phyloP scores from a whole-genome alignment of 1,140 invertebrate species.

The Ceratosolen solmsi region DNA sequence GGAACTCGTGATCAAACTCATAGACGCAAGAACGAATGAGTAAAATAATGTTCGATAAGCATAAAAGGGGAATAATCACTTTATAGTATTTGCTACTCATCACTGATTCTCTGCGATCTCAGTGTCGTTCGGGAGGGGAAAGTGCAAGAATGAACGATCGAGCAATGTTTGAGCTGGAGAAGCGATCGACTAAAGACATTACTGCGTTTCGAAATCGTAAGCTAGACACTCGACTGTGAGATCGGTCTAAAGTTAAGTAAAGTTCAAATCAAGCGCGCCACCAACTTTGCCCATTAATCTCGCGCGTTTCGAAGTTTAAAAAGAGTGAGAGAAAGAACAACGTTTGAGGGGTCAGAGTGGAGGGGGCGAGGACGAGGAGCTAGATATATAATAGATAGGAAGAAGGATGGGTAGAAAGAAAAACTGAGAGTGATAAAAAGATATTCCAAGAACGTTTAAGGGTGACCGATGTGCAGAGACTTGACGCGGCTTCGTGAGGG shows the following conservation, averaged over 20 bases:
- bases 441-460: background rate
- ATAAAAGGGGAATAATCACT: background rate
- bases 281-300: slow-evolving; percentile 50
- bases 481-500: background rate
- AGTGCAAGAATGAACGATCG: background rate
- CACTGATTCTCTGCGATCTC: too few relatives aligned
- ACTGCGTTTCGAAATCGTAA: background rate
- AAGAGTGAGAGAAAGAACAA: background rate
- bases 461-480: background rate
- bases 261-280: slow-evolving; percentile 29
- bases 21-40: too few relatives aligned
- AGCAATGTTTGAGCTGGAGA: background rate
- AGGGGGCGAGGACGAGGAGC: background rate
- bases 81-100: slow-evolving; percentile 36
- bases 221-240: background rate
- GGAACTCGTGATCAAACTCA: too few relatives aligned
- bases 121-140: background rate
- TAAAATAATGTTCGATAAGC: background rate
- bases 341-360: too few relatives aligned
- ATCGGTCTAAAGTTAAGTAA: slow-evolving; percentile 41
- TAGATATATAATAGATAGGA: background rate
- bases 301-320: slow-evolving; percentile 1
- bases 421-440: background rate
- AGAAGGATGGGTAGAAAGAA: background rate
- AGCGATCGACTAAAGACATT: slow-evolving; percentile 24